Evolutionary conservation across 2,888 invertebrate species (phyloP).

Genomic region (Stenolophus ochropezus): DNA sequence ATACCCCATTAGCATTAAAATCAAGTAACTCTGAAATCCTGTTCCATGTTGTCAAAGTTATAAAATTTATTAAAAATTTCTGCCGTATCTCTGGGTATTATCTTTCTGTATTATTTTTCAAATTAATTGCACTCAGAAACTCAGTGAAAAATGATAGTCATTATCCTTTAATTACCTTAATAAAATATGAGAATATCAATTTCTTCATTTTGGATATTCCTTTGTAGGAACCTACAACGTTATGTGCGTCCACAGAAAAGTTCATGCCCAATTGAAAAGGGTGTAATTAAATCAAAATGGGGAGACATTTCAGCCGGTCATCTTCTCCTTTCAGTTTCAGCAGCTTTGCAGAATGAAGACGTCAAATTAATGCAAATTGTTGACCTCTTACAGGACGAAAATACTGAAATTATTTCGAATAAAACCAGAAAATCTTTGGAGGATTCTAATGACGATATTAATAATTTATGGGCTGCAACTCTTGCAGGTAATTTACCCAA

Average conservation of each 20-base stretch:
- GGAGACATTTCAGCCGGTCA: conserved; percentile 78
- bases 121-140: neutral
- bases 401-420: conserved; percentile 56
- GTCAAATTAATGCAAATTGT: conserved; percentile 74
- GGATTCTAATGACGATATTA: conserved; percentile 68
- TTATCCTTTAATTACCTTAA: neutral
- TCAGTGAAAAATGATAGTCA: neutral
- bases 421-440: conserved; percentile 47
- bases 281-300: conserved; percentile 79
- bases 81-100: neutral
- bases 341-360: conserved; percentile 77
- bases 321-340: conserved; percentile 77
- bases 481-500: conserved; percentile 77
- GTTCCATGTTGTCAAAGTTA: too few relatives aligned
- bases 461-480: conserved; percentile 80
- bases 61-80: neutral
- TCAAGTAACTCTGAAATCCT: too few relatives aligned
- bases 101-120: neutral
- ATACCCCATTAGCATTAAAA: too few relatives aligned
- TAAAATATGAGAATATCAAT: neutral
- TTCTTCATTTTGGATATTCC: neutral
- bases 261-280: conserved; percentile 79
- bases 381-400: conserved; percentile 67
- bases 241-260: conserved; percentile 58
- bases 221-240: neutral